Conservation (phyloP, 37 sponge, comb jelly and placozoan genomes). For the Eunapius fragilis region DNA sequence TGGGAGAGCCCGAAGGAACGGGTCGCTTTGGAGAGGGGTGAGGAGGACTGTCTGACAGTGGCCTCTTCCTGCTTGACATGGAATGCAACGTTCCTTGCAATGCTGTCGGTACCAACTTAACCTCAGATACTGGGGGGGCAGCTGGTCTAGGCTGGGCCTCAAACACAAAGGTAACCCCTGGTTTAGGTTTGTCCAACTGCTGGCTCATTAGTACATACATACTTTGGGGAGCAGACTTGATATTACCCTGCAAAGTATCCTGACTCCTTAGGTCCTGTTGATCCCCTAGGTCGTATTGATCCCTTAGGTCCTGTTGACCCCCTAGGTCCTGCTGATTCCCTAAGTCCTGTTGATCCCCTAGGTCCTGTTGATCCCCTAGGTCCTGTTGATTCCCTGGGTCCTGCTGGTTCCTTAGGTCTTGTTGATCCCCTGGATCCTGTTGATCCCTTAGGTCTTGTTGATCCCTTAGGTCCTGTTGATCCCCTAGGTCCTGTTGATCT, state of each 20-base stretch:
- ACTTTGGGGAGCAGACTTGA: not conserved
- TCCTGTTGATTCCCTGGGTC: not conserved
- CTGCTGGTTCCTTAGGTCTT: not conserved
- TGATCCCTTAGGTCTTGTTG: not conserved
- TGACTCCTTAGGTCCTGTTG: not conserved
- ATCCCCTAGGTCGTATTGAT: not conserved
- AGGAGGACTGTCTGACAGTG: not conserved
- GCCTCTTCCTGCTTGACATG: not conserved
- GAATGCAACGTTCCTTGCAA: not conserved
- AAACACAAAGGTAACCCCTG: not conserved
- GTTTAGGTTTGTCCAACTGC: not conserved
- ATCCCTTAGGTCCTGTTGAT: not conserved
- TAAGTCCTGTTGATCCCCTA: not conserved
- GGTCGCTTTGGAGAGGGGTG: not conserved
- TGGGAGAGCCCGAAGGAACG: not conserved
- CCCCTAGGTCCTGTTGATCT: not conserved
- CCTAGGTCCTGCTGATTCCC: not conserved
- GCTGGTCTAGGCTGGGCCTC: not conserved
- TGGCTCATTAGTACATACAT: not conserved
- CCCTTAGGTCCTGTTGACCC: not conserved
- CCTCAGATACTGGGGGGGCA: too few relatives aligned
- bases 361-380: not conserved
- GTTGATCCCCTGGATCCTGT: not conserved
- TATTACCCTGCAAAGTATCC: not conserved
- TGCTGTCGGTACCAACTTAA: not conserved